These are phyloP conservation scores for Salmo trutta DNA, from an alignment of 2,797 vertebrate genomes.

Conservation along the genomic window DNA sequence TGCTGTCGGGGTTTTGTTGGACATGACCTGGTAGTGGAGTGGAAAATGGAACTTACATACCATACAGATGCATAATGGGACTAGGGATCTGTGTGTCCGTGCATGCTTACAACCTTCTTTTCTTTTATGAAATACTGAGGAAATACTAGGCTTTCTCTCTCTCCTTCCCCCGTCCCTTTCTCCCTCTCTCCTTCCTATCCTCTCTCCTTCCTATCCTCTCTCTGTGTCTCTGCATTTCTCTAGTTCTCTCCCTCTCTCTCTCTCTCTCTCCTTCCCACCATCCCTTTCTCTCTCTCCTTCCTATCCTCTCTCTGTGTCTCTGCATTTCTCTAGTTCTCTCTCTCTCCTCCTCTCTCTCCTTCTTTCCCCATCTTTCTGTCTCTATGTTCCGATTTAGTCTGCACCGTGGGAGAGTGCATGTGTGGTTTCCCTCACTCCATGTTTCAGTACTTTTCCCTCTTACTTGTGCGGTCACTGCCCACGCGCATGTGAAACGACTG, in stretches of 20 bases:
- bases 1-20: background rate
- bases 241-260: background rate
- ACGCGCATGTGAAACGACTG: background rate
- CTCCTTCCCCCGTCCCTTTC: background rate
- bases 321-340: background rate
- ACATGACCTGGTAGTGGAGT: background rate
- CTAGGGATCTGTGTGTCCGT: background rate
- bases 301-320: background rate
- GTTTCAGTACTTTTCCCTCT: background rate
- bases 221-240: no score
- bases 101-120: background rate
- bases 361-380: background rate
- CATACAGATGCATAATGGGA: background rate
- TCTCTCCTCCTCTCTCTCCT: background rate
- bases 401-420: background rate
- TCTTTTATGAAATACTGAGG: background rate
- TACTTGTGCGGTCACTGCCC: background rate
- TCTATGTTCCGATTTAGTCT: background rate
- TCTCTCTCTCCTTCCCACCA: background rate
- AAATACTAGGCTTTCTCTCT: background rate
- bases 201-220: background rate
- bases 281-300: background rate
- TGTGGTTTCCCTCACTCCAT: background rate
- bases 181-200: background rate
- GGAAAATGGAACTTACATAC: background rate